Evolutionary conservation across 2,113 vertebrate genomes (phyloP).

Genomic region (Pangasianodon hypophthalmus): DNA sequence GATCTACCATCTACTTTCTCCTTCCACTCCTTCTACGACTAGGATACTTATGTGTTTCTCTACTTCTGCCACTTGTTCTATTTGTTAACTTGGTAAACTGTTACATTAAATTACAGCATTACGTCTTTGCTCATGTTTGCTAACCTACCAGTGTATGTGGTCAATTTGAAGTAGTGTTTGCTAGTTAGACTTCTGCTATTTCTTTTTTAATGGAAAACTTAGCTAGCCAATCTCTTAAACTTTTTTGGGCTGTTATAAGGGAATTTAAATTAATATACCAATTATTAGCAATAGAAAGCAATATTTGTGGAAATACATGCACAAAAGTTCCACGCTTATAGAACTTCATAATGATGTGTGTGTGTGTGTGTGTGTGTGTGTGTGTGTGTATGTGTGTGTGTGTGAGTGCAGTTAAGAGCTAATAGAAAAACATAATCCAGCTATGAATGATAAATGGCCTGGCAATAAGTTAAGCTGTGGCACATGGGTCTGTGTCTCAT

Average conservation of each 20-base stretch:
- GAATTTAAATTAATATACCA: background rate
- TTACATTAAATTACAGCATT: background rate
- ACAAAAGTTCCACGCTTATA: background rate
- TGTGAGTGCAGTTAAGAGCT: background rate
- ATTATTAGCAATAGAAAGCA: background rate
- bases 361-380: background rate
- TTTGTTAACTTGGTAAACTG: background rate
- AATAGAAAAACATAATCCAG: background rate
- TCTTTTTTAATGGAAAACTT: background rate
- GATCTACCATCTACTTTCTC: too few species aligned
- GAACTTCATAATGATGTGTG: background rate
- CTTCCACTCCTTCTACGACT: too few species aligned
- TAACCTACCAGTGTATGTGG: background rate
- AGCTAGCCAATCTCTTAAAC: background rate
- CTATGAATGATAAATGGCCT: background rate
- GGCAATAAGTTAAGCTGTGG: background rate
- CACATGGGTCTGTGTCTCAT: constrained; percentile 43
- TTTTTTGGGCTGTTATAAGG: background rate
- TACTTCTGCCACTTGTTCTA: too few species aligned
- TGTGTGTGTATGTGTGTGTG: background rate
- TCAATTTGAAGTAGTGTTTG: background rate
- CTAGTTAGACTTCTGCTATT: background rate
- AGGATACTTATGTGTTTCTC: too few species aligned
- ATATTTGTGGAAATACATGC: background rate
- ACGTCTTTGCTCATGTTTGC: background rate